A percentile compares a stretch with the other conserved stretches of the same genome.
phyloP scores from a whole-genome alignment of 2,888 invertebrate species.

The Lacanobia wlatinum region DNA sequence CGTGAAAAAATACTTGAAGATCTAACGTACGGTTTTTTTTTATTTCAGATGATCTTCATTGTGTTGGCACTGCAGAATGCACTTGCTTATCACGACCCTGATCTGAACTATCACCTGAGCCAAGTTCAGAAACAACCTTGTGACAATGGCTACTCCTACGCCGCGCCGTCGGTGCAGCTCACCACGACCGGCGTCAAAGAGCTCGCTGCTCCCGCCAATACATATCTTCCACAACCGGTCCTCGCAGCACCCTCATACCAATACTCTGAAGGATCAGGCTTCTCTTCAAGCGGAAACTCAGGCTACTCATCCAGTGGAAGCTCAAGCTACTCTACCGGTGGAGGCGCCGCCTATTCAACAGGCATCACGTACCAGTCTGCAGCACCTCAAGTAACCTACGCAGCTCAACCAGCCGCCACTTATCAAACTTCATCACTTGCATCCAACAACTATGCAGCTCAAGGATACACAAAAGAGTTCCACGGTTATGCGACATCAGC shows the following conservation, averaged over 20 bases:
- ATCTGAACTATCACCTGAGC: slow-evolving; percentile 86
- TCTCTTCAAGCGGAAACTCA: slow-evolving; percentile 53
- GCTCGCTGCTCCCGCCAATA: slow-evolving; percentile 64
- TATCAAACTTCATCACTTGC: slow-evolving; percentile 71
- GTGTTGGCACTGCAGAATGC: slow-evolving; percentile 75
- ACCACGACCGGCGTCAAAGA: slow-evolving; percentile 81
- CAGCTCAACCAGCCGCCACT: slow-evolving; percentile 74
- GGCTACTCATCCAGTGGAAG: slow-evolving; percentile 65
- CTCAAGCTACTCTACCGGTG: slow-evolving; percentile 66
- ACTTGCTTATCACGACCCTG: slow-evolving; percentile 86
- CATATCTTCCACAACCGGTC: slow-evolving; percentile 63
- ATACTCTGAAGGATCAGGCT: slow-evolving; percentile 59
- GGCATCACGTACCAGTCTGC: slow-evolving; percentile 76
- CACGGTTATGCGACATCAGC: slow-evolving; percentile 91
- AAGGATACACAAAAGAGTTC: slow-evolving; percentile 79
- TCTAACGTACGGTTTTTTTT: slow-evolving; percentile 52
- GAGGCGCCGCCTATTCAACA: slow-evolving; percentile 65
- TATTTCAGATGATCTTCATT: slow-evolving; percentile 80
- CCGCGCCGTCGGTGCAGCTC: slow-evolving; percentile 89
- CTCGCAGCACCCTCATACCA: slow-evolving; percentile 64
- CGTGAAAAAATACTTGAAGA: background rate
- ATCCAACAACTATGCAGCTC: slow-evolving; percentile 70
- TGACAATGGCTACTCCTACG: slow-evolving; percentile 89
- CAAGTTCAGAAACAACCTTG: slow-evolving; percentile 83
- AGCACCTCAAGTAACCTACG: slow-evolving; percentile 79